These are phyloP conservation scores for Tichodroma muraria DNA, from an alignment of 2,113 vertebrate species.

Conservation along the genomic window DNA sequence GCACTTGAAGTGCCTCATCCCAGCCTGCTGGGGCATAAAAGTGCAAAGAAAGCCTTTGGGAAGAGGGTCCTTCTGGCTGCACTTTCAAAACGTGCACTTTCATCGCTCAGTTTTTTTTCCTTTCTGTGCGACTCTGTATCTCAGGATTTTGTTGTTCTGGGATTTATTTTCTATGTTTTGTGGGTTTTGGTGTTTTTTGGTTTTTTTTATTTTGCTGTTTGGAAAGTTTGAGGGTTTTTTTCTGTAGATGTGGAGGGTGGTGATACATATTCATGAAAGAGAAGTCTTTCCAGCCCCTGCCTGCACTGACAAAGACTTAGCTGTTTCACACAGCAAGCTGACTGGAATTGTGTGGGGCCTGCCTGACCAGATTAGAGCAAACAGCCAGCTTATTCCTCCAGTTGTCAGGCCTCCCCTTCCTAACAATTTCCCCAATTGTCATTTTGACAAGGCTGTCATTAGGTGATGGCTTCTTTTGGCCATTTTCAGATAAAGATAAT, in stretches of 20 bases:
- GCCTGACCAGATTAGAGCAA: conserved; percentile 71
- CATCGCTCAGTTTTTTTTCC: conserved; percentile 40
- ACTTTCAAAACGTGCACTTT: conserved; percentile 24
- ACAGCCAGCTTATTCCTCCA: conserved; percentile 67
- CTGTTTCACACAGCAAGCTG: conserved; percentile 74
- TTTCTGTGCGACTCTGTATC: background rate
- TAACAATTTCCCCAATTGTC: conserved; percentile 77
- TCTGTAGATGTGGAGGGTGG: conserved; percentile 51
- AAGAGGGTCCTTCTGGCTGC: background rate
- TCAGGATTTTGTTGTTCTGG: background rate
- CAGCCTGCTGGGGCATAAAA: conserved; percentile 2
- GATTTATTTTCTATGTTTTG: background rate
- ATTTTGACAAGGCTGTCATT: conserved; percentile 78
- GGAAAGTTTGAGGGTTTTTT: background rate
- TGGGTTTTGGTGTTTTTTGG: background rate
- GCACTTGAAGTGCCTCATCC: conserved; percentile 10
- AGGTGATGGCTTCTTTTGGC: conserved; percentile 78
- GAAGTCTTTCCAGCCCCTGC: conserved; percentile 57
- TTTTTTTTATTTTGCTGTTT: conserved; percentile 4
- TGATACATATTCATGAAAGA: conserved; percentile 80
- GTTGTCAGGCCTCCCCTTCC: conserved; percentile 66
- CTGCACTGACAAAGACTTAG: conserved; percentile 73
- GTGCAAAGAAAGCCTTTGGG: conserved; percentile 24
- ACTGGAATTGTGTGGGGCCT: conserved; percentile 67
- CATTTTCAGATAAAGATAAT: conserved; percentile 79